Evolutionary conservation across 2,888 invertebrate genomes (phyloP).

Genomic region (Chymomyza fuscimana): DNA sequence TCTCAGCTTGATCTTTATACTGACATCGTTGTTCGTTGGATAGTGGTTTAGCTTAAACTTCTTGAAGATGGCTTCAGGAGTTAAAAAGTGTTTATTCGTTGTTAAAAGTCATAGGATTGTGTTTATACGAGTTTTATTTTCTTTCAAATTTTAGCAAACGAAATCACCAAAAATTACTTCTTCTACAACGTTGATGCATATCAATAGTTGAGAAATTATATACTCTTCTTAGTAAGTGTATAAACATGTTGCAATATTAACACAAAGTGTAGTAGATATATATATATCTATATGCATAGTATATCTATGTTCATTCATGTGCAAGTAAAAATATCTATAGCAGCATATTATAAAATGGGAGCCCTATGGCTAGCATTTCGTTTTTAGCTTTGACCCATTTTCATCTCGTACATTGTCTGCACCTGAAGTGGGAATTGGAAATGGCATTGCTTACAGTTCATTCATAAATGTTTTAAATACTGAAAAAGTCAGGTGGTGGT

Average conservation of each 20-base stretch:
- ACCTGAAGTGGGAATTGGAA: background rate
- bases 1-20: too few species aligned
- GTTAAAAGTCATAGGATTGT: too few species aligned
- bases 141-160: too few species aligned
- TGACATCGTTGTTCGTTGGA: too few species aligned
- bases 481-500: background rate
- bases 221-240: background rate
- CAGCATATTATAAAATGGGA: background rate
- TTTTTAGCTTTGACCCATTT: slow-evolving; percentile 56
- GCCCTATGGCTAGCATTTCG: slow-evolving; percentile 29
- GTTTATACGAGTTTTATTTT: too few species aligned
- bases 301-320: background rate
- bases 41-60: too few species aligned
- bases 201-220: too few species aligned
- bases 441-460: background rate
- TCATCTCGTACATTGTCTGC: background rate
- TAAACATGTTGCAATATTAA: background rate
- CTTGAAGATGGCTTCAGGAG: too few species aligned
- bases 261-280: background rate
- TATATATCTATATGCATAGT: background rate
- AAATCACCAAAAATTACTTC: too few species aligned
- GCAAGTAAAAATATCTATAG: background rate
- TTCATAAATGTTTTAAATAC: background rate
- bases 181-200: too few species aligned
- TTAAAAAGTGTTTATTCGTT: too few species aligned